phyloP scores from a whole-genome alignment of 1,140 invertebrate species.

The Coptotermes formosanus region DNA sequence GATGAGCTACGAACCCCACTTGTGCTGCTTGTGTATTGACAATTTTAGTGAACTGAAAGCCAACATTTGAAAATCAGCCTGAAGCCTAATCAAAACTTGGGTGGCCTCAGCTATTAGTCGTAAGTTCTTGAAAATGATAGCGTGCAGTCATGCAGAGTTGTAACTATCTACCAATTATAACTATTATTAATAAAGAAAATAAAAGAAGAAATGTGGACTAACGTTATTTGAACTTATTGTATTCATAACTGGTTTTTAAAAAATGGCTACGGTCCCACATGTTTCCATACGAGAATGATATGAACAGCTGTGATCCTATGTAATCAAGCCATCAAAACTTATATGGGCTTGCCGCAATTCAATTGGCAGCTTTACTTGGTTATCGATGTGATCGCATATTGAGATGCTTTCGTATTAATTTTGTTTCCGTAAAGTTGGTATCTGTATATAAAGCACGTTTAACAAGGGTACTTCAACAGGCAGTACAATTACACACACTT shows the following conservation, averaged over 20 bases:
- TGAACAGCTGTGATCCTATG: background rate
- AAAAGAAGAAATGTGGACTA: background rate
- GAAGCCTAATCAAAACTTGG: conserved; percentile 1
- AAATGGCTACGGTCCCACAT: background rate
- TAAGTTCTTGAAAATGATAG: background rate
- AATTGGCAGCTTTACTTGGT: background rate
- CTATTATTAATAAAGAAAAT: background rate
- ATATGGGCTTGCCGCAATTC: background rate
- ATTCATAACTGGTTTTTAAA: background rate
- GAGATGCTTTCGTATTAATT: background rate
- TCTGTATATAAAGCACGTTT: no score
- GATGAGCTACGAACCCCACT: background rate
- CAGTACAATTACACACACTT: no score
- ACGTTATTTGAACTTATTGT: background rate
- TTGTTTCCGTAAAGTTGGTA: background rate
- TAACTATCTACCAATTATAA: background rate
- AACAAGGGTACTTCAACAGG: no score
- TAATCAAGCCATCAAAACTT: background rate
- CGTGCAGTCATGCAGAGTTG: background rate
- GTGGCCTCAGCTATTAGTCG: background rate
- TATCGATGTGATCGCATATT: background rate
- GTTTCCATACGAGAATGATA: background rate
- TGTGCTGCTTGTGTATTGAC: background rate
- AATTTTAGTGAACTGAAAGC: background rate
- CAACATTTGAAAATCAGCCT: background rate